A percentile compares a stretch with the other conserved stretches of the same genome.
phyloP scores from a whole-genome alignment of 1,140 invertebrate genomes.

The Coelopa frigida region DNA sequence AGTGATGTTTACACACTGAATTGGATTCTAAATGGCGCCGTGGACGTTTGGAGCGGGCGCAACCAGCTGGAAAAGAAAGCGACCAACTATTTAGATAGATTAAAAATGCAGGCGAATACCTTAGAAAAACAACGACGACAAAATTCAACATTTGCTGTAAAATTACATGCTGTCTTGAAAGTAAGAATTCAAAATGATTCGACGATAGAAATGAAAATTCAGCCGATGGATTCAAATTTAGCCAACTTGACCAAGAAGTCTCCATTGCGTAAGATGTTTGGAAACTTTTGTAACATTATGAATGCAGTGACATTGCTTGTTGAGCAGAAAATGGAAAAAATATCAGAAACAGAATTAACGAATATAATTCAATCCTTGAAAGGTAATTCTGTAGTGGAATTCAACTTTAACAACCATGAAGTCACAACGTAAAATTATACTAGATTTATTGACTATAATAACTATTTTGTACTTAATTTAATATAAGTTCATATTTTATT shows the following conservation, averaged over 20 bases:
- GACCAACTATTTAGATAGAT: conserved; percentile 22
- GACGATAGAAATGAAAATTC: not conserved
- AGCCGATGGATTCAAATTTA: not conserved
- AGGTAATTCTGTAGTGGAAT: too few species aligned
- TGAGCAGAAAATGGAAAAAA: too few species aligned
- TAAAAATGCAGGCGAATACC: conserved; percentile 25
- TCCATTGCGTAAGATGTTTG: conserved; percentile 13
- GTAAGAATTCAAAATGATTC: conserved; percentile 4
- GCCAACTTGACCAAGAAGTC: conserved; percentile 7
- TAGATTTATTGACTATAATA: too few species aligned
- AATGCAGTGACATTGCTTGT: too few species aligned
- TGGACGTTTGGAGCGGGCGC: conserved; percentile 34
- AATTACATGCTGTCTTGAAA: conserved; percentile 17
- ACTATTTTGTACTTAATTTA: too few species aligned
- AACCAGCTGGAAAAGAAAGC: conserved; percentile 14
- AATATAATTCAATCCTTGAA: too few species aligned
- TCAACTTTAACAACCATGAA: too few species aligned
- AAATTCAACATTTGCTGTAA: conserved; percentile 16
- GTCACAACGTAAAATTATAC: too few species aligned
- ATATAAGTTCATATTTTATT: too few species aligned
- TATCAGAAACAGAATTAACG: too few species aligned
- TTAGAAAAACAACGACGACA: conserved; percentile 16
- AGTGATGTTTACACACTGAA: not conserved
- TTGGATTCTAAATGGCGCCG: conserved; percentile 20
- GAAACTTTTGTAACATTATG: too few species aligned